Evolutionary conservation across 2,797 vertebrate species (phyloP).

Genomic region (Pelodytes ibericus): DNA sequence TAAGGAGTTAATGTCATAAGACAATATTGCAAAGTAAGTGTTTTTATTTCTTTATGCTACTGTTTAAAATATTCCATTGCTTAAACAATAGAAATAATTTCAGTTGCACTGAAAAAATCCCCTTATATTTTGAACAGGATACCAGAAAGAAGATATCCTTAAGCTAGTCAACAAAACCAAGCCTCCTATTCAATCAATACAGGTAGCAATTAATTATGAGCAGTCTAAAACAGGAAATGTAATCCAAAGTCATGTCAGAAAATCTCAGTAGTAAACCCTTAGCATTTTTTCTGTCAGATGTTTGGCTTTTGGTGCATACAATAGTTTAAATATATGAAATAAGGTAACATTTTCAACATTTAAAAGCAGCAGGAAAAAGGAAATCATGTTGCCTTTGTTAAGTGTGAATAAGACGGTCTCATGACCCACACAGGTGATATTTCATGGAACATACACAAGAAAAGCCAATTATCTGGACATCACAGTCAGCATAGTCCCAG

Average conservation of each 20-base stretch:
- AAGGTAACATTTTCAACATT: constrained; percentile 56
- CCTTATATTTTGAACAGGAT: constrained; percentile 11
- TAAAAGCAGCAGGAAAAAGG: constrained; percentile 60
- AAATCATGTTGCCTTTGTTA: constrained; percentile 58
- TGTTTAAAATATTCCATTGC: no score
- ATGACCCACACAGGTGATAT: constrained; percentile 62
- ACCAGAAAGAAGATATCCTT: neutral
- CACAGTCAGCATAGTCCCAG: constrained; percentile 48
- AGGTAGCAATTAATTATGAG: constrained; percentile 30
- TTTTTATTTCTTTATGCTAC: no score
- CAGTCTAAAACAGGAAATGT: constrained; percentile 61
- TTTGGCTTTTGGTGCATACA: constrained; percentile 4
- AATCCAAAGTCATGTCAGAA: constrained; percentile 55
- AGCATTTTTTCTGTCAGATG: constrained; percentile 5
- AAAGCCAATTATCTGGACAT: constrained; percentile 63
- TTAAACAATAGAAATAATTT: no score
- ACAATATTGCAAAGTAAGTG: no score
- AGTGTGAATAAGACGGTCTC: constrained; percentile 58
- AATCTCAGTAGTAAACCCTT: constrained; percentile 35
- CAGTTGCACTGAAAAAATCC: no score
- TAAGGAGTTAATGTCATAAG: no score
- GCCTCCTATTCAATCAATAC: constrained; percentile 27
- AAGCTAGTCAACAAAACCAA: constrained; percentile 15
- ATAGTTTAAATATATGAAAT: constrained; percentile 53
- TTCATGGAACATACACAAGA: constrained; percentile 60